These are phyloP conservation scores for Ceratoteleas bidentatus DNA, from an alignment of 1,140 invertebrate genomes.

Conservation along the genomic window DNA sequence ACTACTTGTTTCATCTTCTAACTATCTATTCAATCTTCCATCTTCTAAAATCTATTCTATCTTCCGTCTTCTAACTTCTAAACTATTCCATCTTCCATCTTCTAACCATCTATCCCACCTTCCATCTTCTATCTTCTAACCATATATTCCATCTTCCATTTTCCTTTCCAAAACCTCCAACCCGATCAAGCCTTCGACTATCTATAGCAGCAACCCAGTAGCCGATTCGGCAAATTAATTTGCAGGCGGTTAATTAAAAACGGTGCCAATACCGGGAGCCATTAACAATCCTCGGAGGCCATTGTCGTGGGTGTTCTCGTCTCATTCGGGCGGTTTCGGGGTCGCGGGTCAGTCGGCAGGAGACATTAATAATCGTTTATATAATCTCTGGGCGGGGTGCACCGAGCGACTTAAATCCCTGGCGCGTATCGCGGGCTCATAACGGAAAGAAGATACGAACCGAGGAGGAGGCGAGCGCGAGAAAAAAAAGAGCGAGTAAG, in stretches of 20 bases:
- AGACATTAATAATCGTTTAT: slow-evolving; percentile 79
- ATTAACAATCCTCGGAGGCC: slow-evolving; percentile 27
- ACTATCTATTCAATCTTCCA: no score
- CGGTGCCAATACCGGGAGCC: slow-evolving; percentile 30
- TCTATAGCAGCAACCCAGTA: slow-evolving; percentile 4
- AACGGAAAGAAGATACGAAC: slow-evolving; percentile 44
- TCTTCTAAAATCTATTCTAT: no score
- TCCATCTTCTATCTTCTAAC: no score
- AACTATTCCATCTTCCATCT: no score
- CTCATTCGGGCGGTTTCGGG: slow-evolving; percentile 40
- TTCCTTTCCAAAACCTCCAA: no score
- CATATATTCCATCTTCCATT: no score
- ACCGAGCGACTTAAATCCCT: slow-evolving; percentile 58
- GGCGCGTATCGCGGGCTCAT: slow-evolving; percentile 47
- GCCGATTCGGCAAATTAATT: slow-evolving; percentile 33
- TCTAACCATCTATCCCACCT: no score
- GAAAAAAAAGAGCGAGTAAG: slow-evolving; percentile 20
- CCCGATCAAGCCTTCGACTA: no score
- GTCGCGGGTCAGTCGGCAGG: slow-evolving; percentile 73
- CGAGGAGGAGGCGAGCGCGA: background rate
- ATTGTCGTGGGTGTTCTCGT: slow-evolving; percentile 64
- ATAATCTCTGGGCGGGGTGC: slow-evolving; percentile 74
- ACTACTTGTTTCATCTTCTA: no score
- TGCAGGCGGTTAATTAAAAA: slow-evolving; percentile 47
- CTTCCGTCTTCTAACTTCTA: no score